Evolutionary conservation across 2,797 vertebrate genomes (phyloP).

Genomic region (Acropternis orthonyx): DNA sequence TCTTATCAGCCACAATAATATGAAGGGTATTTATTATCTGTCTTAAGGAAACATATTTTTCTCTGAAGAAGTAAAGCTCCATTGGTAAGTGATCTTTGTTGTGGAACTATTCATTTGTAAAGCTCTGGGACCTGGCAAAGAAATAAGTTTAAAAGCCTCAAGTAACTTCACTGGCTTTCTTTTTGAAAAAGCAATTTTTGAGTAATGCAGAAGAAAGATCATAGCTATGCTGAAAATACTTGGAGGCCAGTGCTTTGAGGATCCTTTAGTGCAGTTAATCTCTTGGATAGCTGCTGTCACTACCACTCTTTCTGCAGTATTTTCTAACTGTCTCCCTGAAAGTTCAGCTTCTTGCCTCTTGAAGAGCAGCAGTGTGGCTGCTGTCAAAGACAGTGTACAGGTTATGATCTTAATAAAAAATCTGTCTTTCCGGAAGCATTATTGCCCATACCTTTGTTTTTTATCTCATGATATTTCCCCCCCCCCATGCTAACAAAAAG

Average conservation of each 20-base stretch:
- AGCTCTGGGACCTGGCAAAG: background rate
- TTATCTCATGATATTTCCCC: background rate
- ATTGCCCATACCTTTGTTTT: background rate
- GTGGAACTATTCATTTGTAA: background rate
- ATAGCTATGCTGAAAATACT: background rate
- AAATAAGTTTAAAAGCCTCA: background rate
- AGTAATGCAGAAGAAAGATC: background rate
- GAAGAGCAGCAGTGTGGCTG: background rate
- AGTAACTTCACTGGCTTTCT: background rate
- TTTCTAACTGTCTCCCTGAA: constrained; percentile 18
- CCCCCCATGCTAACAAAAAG: background rate
- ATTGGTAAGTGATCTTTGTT: background rate
- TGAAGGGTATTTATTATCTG: background rate
- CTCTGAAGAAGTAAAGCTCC: background rate
- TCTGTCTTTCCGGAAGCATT: background rate
- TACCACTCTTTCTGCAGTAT: background rate
- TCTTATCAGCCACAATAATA: background rate
- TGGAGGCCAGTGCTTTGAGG: background rate
- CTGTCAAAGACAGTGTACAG: background rate
- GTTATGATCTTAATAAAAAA: background rate
- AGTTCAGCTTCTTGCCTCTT: constrained; percentile 34
- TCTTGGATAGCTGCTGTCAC: background rate
- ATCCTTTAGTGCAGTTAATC: background rate
- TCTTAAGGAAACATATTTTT: background rate
- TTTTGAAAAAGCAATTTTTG: background rate